Percentiles rank a stretch among this genome's conserved stretches.
phyloP scores from a whole-genome alignment of 1,140 invertebrate species.

The Orchestia grillus region DNA sequence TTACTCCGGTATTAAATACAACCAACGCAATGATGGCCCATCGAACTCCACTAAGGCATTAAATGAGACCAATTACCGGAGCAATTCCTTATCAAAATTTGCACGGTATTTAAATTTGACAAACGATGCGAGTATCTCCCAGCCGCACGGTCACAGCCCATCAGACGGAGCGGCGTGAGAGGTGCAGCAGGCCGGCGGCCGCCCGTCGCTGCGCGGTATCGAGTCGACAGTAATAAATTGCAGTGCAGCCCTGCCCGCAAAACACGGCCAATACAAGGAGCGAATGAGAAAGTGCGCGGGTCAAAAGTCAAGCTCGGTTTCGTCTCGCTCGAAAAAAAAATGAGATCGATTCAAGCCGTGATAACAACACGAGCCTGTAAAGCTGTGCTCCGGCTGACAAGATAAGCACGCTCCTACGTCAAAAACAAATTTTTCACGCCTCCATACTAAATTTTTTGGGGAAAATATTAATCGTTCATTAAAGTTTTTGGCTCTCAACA shows the following conservation, averaged over 20 bases:
- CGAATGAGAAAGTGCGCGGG: constrained; percentile 26
- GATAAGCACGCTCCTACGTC: background rate
- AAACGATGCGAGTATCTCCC: background rate
- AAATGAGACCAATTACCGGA: no score
- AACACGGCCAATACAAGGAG: constrained; percentile 31
- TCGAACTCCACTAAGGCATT: no score
- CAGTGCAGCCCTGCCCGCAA: background rate
- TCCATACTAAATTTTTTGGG: background rate
- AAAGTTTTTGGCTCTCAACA: background rate
- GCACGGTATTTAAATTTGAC: background rate
- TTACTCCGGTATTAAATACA: no score
- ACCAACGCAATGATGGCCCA: no score
- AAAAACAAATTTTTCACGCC: background rate
- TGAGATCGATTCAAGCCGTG: constrained; percentile 19
- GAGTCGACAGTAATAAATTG: constrained; percentile 16
- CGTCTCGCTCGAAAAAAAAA: constrained; percentile 36
- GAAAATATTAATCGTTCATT: background rate
- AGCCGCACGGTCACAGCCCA: background rate
- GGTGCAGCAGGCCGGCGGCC: background rate
- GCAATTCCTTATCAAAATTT: no score
- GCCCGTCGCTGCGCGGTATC: background rate
- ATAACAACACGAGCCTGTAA: background rate
- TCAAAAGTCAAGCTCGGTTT: constrained; percentile 36
- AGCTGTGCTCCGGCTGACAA: background rate
- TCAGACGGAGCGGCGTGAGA: background rate